Conservation (phyloP, 1,140 invertebrate genomes). For the Bombus waltoni region DNA sequence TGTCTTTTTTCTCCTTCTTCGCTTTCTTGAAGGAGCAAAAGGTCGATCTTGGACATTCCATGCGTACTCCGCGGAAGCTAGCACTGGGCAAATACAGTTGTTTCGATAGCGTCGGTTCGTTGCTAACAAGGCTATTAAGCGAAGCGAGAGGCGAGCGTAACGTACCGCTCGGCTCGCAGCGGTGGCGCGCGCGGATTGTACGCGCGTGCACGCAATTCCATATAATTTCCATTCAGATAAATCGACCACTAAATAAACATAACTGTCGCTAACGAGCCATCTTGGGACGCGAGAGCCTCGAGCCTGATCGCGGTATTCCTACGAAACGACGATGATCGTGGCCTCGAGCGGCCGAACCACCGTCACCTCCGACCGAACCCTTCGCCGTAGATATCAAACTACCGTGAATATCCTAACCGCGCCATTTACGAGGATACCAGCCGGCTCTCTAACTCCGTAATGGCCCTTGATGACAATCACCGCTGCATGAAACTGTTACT, state of each 20-base stretch:
- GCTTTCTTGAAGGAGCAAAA: background rate
- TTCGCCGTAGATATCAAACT: slow-evolving; percentile 11
- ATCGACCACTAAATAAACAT: slow-evolving; percentile 48
- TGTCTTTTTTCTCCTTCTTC: too few relatives aligned
- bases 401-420: slow-evolving; percentile 38
- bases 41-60: background rate
- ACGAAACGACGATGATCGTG: background rate
- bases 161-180: background rate
- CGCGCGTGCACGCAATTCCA: slow-evolving; percentile 1
- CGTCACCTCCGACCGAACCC: background rate
- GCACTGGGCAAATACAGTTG: slow-evolving; percentile 22
- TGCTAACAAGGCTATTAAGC: slow-evolving; percentile 42
- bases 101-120: slow-evolving; percentile 20
- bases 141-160: background rate
- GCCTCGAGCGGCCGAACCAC: background rate
- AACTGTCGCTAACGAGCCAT: slow-evolving; percentile 29
- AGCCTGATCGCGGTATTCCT: slow-evolving; percentile 19
- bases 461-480: slow-evolving; percentile 50
- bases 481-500: slow-evolving; percentile 45
- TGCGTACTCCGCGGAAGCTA: background rate
- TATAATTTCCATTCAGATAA: slow-evolving; percentile 39
- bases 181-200: background rate
- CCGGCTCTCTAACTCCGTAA: slow-evolving; percentile 59
- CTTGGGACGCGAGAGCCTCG: background rate
- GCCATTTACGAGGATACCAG: slow-evolving; percentile 18